Evolutionary conservation across 1,140 invertebrate species (phyloP).

Genomic region (Drosophila arizonae): DNA sequence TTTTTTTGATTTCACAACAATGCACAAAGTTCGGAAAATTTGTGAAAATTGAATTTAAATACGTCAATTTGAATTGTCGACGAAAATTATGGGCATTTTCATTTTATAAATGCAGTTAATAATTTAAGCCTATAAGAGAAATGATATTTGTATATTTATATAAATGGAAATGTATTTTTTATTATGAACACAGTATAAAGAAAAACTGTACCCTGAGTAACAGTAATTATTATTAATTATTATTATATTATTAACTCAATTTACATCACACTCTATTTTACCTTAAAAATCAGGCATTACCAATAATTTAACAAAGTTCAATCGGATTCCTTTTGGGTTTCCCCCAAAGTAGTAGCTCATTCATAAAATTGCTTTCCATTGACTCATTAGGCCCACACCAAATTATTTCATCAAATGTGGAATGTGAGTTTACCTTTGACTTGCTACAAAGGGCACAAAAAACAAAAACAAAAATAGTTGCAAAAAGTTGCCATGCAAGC

Average conservation of each 20-base stretch:
- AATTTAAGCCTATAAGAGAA: not conserved
- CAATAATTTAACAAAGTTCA: not conserved
- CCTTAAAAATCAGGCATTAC: too few relatives aligned
- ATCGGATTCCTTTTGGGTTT: not conserved
- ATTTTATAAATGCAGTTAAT: too few relatives aligned
- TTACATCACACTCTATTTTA: too few relatives aligned
- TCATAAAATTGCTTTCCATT: constrained; percentile 4
- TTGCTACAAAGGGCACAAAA: not conserved
- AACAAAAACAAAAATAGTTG: not conserved
- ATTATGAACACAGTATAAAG: not conserved
- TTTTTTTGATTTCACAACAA: not conserved
- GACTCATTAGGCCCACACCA: constrained; percentile 5
- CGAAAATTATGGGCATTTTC: too few relatives aligned
- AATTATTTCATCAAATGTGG: constrained; percentile 6
- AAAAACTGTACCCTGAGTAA: not conserved
- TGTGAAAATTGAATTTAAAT: not conserved
- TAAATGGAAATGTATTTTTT: too few relatives aligned
- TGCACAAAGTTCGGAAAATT: not conserved
- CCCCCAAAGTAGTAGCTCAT: not conserved
- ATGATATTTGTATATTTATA: not conserved
- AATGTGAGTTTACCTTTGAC: constrained; percentile 25
- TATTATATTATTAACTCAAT: too few relatives aligned
- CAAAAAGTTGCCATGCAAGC: constrained; percentile 3
- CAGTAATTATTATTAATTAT: not conserved
- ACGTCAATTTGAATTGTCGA: not conserved